phyloP scores from a whole-genome alignment of 1,140 invertebrate genomes.

The Venustaconcha ellipsiformis region DNA sequence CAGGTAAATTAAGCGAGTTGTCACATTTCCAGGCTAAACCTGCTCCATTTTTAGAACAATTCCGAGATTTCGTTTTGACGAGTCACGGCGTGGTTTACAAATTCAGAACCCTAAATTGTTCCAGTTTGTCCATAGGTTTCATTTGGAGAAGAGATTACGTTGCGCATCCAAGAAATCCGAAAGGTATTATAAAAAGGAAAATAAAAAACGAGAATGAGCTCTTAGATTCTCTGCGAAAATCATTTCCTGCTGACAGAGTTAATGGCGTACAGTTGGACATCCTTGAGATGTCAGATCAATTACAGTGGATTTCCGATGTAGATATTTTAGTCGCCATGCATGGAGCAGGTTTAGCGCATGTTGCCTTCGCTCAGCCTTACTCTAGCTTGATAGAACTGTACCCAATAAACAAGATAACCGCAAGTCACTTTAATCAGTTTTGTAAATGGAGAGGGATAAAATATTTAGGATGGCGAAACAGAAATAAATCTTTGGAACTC shows the following conservation, averaged over 20 bases:
- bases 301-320: slow-evolving; percentile 73
- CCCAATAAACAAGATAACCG: slow-evolving; percentile 32
- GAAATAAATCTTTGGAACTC: slow-evolving; percentile 11
- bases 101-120: slow-evolving; percentile 38
- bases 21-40: slow-evolving; percentile 29
- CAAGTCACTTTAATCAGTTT: slow-evolving; percentile 21
- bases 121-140: slow-evolving; percentile 46
- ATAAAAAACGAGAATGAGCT: slow-evolving; percentile 59
- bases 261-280: slow-evolving; percentile 52
- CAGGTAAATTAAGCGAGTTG: slow-evolving; percentile 60
- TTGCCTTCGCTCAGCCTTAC: slow-evolving; percentile 94
- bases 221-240: slow-evolving; percentile 23
- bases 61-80: slow-evolving; percentile 55
- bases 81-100: slow-evolving; percentile 24
- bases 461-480: slow-evolving; percentile 25
- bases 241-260: slow-evolving; percentile 32
- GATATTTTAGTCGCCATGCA: slow-evolving; percentile 97
- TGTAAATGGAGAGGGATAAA: slow-evolving; percentile 16
- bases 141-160: slow-evolving; percentile 59
- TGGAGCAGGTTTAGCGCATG: slow-evolving; percentile 92
- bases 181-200: slow-evolving; percentile 48
- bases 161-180: slow-evolving; percentile 57
- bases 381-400: slow-evolving; percentile 93
- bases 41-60: slow-evolving; percentile 54
- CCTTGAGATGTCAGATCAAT: slow-evolving; percentile 38